A percentile compares a stretch with the other conserved stretches of the same genome.
phyloP scores from a whole-genome alignment of 2,113 vertebrate genomes.

The Callionymus lyra region DNA sequence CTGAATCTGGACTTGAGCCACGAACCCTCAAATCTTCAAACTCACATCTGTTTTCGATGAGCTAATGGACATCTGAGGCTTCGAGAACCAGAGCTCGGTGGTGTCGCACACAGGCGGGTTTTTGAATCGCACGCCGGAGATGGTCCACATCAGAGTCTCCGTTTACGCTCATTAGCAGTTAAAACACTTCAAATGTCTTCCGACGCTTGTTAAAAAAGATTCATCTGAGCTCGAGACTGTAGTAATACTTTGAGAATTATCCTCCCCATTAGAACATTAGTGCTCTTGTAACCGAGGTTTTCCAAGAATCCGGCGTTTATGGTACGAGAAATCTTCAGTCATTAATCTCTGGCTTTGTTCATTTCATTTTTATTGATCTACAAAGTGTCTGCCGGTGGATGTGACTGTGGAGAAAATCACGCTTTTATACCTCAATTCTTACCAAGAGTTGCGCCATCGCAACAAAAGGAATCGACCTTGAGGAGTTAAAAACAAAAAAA shows the following conservation, averaged over 20 bases:
- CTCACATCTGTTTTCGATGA: conserved; percentile 18
- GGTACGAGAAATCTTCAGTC: conserved; percentile 4
- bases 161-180: conserved; percentile 42
- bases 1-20: conserved; percentile 34
- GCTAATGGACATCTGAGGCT: conserved; percentile 35
- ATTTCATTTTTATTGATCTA: conserved; percentile 3
- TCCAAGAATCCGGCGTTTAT: conserved; percentile 1
- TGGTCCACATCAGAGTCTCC: conserved; percentile 48
- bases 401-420: conserved; percentile 3
- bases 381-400: conserved; percentile 2
- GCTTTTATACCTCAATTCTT: conserved; percentile 2
- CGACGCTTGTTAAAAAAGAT: conserved; percentile 53
- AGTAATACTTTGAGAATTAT: conserved; percentile 46
- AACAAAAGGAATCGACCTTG: conserved; percentile 2
- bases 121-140: conserved; percentile 54
- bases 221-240: conserved; percentile 35
- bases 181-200: conserved; percentile 46
- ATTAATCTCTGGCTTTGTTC: conserved; percentile 6
- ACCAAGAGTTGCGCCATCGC: not conserved
- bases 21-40: conserved; percentile 1
- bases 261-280: conserved; percentile 28
- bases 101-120: conserved; percentile 53
- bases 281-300: not conserved
- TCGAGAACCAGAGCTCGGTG: conserved; percentile 49
- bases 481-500: too few relatives aligned